These are phyloP conservation scores for Caenorhabditis drosophilae DNA, from an alignment of 2,888 invertebrate species.

Conservation along the genomic window DNA sequence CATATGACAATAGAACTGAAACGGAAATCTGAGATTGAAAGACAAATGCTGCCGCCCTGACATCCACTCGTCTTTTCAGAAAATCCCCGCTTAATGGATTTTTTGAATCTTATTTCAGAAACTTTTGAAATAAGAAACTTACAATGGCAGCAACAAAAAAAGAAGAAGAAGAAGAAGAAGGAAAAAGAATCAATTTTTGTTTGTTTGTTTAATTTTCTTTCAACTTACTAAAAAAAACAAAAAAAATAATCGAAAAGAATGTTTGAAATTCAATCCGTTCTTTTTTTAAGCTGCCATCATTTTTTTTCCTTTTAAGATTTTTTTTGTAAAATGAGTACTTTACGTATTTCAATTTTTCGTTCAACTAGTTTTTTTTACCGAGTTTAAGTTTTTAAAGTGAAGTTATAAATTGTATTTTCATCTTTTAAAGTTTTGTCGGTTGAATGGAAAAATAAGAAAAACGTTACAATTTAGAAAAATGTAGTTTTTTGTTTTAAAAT, in stretches of 20 bases:
- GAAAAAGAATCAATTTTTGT: no score
- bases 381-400: no score
- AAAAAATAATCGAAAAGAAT: not conserved
- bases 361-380: no score
- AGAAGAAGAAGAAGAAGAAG: not conserved
- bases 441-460: no score
- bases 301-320: slow-evolving; percentile 2
- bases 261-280: not conserved
- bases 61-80: no score
- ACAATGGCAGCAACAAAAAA: slow-evolving; percentile 1
- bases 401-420: no score
- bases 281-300: not conserved
- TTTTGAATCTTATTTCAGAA: not conserved
- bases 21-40: slow-evolving; percentile 41
- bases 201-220: not conserved
- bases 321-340: slow-evolving; percentile 1
- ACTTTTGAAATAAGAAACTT: not conserved
- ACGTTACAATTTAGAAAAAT: no score
- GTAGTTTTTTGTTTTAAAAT: no score
- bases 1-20: slow-evolving; percentile 37
- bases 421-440: no score
- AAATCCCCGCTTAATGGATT: no score
- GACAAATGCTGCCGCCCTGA: no score
- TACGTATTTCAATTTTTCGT: no score
- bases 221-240: not conserved